Evolutionary conservation across 53 echinoderm and acorn worm species (phyloP).

Genomic region (Temnopleurus reevesii): DNA sequence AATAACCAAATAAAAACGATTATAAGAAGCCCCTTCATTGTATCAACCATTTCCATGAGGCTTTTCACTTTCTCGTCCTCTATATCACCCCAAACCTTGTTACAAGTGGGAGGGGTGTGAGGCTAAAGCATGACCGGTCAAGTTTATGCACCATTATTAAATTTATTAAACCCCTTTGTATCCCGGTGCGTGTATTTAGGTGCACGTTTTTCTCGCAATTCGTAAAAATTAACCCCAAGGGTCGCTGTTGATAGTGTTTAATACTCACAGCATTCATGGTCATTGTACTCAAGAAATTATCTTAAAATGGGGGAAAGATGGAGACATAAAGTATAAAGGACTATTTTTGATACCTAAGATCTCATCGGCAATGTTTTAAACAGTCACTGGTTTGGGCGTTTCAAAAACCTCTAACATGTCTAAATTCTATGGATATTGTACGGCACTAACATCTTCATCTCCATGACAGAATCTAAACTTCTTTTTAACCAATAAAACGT

Average conservation of each 20-base stretch:
- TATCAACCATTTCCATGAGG: not conserved
- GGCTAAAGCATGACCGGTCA: slow-evolving; percentile 17
- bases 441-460: no score
- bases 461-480: no score
- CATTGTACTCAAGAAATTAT: not conserved
- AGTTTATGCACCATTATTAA: slow-evolving; percentile 5
- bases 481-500: no score
- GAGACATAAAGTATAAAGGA: no score
- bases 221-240: not conserved
- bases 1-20: no score
- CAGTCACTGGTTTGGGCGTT: no score
- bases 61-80: not conserved
- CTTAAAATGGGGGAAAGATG: no score
- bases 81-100: not conserved
- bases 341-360: no score
- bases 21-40: no score
- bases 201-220: slow-evolving; percentile 27
- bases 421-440: no score
- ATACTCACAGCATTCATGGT: not conserved
- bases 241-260: not conserved
- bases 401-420: no score
- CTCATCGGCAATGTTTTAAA: no score
- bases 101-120: not conserved
- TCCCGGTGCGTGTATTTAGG: slow-evolving; percentile 20
- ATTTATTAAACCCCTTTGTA: slow-evolving; percentile 21